These are phyloP conservation scores for Chroicocephalus ridibundus DNA, from an alignment of 2,113 vertebrate genomes.

Conservation along the genomic window DNA sequence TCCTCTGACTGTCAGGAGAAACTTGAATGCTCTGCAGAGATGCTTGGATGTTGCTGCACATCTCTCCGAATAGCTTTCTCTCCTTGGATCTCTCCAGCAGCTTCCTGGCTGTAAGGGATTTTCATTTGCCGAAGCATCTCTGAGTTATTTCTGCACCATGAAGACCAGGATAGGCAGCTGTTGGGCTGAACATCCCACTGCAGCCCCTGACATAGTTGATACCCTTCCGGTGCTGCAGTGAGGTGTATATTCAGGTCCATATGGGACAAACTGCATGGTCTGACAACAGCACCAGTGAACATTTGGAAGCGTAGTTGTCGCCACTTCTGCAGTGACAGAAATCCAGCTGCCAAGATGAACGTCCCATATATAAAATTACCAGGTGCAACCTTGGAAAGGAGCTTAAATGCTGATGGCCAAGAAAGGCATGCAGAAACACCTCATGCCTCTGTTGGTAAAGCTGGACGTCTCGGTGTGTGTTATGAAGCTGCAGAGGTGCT, in stretches of 20 bases:
- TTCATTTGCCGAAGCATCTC: background rate
- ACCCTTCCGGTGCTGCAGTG: background rate
- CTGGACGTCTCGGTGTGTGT: rapidly evolving
- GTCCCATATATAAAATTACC: background rate
- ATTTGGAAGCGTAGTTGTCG: background rate
- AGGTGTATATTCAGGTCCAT: background rate
- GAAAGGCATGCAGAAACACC: background rate
- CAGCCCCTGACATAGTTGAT: background rate
- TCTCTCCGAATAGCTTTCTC: background rate
- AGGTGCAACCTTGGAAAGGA: background rate
- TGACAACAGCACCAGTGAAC: background rate
- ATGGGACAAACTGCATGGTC: background rate
- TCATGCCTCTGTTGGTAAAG: background rate
- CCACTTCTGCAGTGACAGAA: background rate
- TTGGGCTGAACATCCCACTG: background rate
- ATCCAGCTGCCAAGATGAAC: background rate
- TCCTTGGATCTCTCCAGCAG: background rate
- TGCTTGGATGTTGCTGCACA: background rate
- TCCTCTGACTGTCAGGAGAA: background rate
- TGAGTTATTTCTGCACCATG: background rate
- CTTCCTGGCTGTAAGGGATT: background rate
- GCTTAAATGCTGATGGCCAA: background rate
- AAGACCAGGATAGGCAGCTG: background rate
- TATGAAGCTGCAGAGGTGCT: background rate
- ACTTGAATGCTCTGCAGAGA: background rate